Conservation (phyloP, 1,140 invertebrate species). For the Antheraea mylitta region DNA sequence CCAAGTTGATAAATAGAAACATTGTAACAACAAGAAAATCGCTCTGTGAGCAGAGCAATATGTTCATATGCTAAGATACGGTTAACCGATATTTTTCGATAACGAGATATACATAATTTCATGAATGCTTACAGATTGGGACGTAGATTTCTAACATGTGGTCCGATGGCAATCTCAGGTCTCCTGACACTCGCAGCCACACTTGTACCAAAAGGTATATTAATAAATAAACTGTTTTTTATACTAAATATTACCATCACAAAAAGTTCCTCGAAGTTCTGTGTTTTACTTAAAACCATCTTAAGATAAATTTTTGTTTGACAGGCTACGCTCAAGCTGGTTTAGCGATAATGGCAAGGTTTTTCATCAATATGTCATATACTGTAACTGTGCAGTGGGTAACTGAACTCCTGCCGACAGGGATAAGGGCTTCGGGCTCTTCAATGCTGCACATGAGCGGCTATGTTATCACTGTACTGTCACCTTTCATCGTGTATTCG, state of each 20-base stretch:
- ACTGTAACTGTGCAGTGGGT: conserved; percentile 66
- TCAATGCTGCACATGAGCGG: conserved; percentile 81
- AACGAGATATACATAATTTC: no score
- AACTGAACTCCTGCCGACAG: conserved; percentile 79
- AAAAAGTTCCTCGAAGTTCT: no score
- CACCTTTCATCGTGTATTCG: conserved; percentile 61
- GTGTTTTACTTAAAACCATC: no score
- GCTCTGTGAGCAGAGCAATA: no score
- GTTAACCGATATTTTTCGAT: no score
- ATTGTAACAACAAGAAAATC: no score
- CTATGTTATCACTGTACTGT: conserved; percentile 56
- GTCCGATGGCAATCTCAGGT: conserved; percentile 46
- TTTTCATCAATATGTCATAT: conserved; percentile 69
- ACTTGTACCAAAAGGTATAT: conserved; percentile 58
- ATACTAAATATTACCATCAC: no score
- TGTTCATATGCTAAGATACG: no score
- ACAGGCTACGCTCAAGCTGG: conserved; percentile 55
- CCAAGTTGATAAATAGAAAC: no score
- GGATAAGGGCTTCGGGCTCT: conserved; percentile 83
- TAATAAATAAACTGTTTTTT: background rate
- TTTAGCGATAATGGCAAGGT: conserved; percentile 58
- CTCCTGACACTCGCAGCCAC: conserved; percentile 45
- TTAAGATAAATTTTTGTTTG: background rate
- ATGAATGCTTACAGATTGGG: conserved; percentile 49
- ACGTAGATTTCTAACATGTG: conserved; percentile 49